These are phyloP conservation scores for Pentamera pediparva DNA, from an alignment of 53 echinoderm and acorn worm species.

Conservation along the genomic window DNA sequence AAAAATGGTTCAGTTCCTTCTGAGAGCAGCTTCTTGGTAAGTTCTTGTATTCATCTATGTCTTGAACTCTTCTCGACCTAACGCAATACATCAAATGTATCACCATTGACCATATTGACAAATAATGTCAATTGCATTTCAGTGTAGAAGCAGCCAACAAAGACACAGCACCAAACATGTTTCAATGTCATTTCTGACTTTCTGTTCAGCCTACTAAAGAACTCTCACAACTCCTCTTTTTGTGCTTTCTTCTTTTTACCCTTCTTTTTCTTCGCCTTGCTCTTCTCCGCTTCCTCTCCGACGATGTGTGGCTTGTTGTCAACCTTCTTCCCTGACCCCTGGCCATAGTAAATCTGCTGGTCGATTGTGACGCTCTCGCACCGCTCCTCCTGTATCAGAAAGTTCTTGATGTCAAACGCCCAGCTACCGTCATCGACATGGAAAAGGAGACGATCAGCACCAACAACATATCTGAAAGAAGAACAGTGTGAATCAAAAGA, in stretches of 20 bases:
- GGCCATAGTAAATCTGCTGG: conserved; percentile 70
- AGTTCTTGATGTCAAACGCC: conserved; percentile 93
- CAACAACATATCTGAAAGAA: conserved; percentile 70
- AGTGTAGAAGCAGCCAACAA: no score
- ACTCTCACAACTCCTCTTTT: conserved; percentile 17
- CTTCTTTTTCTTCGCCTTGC: conserved; percentile 42
- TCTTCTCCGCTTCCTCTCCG: conserved; percentile 38
- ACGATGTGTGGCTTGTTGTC: conserved; percentile 35
- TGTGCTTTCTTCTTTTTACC: conserved; percentile 20
- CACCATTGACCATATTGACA: no score
- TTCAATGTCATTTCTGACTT: no score
- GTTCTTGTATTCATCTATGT: no score
- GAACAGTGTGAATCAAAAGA: not conserved
- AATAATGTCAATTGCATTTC: no score
- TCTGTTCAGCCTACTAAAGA: conserved; percentile 48
- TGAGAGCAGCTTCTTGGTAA: no score
- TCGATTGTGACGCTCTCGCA: conserved; percentile 82
- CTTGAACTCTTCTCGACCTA: no score
- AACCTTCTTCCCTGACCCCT: conserved; percentile 64
- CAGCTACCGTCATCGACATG: conserved; percentile 69
- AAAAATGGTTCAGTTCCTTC: no score
- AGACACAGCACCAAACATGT: not conserved
- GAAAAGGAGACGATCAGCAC: conserved; percentile 65
- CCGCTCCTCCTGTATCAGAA: conserved; percentile 76
- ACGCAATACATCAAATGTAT: no score